A percentile compares a stretch with the other conserved stretches of the same genome.
Evolutionary conservation across 2,797 vertebrate genomes (phyloP).

Genomic region (Fistularia tabacaria): DNA sequence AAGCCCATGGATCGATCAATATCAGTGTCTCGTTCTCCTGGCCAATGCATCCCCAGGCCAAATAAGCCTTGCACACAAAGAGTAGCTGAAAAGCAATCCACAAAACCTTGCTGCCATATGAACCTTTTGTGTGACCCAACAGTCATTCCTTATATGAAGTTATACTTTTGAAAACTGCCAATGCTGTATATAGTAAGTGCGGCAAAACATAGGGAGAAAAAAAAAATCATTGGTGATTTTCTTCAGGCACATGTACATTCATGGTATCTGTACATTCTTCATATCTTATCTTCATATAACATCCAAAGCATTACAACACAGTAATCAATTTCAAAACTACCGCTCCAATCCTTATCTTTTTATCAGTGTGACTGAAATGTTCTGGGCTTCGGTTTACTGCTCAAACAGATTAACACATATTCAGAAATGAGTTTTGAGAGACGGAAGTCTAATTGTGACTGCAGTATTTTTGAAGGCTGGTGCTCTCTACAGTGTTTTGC

Average conservation of each 20-base stretch:
- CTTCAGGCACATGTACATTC: too few relatives aligned
- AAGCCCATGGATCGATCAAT: slow-evolving; percentile 50
- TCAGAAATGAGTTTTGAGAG: slow-evolving; percentile 40
- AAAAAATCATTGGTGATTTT: neutral
- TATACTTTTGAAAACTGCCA: neutral
- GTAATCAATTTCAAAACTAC: too few relatives aligned
- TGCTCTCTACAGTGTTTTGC: slow-evolving; percentile 66
- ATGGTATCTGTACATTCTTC: too few relatives aligned
- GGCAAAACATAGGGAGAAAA: neutral
- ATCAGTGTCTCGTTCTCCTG: slow-evolving; percentile 43
- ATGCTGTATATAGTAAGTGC: neutral
- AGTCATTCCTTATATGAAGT: slow-evolving; percentile 6
- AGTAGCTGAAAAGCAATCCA: slow-evolving; percentile 21
- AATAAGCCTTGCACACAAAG: slow-evolving; percentile 23
- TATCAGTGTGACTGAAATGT: too few relatives aligned
- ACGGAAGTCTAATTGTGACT: slow-evolving; percentile 59
- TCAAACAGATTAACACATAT: too few relatives aligned
- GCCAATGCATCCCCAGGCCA: slow-evolving; percentile 23
- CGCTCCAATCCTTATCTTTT: too few relatives aligned
- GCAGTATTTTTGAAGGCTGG: slow-evolving; percentile 58
- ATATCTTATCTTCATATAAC: too few relatives aligned
- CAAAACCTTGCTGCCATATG: slow-evolving; percentile 6
- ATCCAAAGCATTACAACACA: too few relatives aligned
- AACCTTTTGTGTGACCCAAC: slow-evolving; percentile 3
- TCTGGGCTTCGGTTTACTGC: too few relatives aligned